Evolutionary conservation across 2,888 invertebrate species (phyloP).

Genomic region (Drosophila nigricruria): DNA sequence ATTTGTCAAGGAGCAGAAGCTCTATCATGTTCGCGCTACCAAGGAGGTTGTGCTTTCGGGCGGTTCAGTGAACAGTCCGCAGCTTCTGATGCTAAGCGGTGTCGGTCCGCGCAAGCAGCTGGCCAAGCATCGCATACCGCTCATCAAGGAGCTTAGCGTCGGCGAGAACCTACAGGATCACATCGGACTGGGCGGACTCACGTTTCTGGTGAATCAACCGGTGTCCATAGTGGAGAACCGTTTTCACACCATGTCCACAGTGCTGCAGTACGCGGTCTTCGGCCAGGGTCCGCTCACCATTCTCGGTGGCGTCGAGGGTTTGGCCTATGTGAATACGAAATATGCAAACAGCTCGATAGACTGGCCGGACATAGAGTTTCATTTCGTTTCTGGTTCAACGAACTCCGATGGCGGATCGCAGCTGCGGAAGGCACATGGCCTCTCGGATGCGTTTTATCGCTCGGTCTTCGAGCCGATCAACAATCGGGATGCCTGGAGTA

Average conservation of each 20-base stretch:
- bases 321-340: slow-evolving; percentile 96
- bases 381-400: slow-evolving; percentile 94
- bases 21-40: slow-evolving; percentile 90
- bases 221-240: slow-evolving; percentile 93
- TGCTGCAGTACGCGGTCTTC: slow-evolving; percentile 93
- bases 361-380: slow-evolving; percentile 95
- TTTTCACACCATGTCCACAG: slow-evolving; percentile 91
- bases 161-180: slow-evolving; percentile 96
- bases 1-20: slow-evolving; percentile 90
- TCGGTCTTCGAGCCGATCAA: slow-evolving; percentile 91
- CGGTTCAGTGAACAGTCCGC: slow-evolving; percentile 97
- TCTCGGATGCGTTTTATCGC: slow-evolving; percentile 91
- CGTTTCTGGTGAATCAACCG: slow-evolving; percentile 92
- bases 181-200: slow-evolving; percentile 93
- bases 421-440: slow-evolving; percentile 91
- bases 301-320: slow-evolving; percentile 94
- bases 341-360: slow-evolving; percentile 92
- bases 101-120: slow-evolving; percentile 92
- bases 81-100: slow-evolving; percentile 96
- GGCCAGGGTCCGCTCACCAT: slow-evolving; percentile 94
- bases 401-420: slow-evolving; percentile 94
- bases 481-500: slow-evolving; percentile 92
- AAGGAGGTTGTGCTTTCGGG: slow-evolving; percentile 96
- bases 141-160: slow-evolving; percentile 92
- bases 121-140: slow-evolving; percentile 90